A percentile compares a stretch with the other conserved stretches of the same genome.
Conservation (phyloP, 53 echinoderm and acorn worm species). For the Glandiceps talaboti region DNA sequence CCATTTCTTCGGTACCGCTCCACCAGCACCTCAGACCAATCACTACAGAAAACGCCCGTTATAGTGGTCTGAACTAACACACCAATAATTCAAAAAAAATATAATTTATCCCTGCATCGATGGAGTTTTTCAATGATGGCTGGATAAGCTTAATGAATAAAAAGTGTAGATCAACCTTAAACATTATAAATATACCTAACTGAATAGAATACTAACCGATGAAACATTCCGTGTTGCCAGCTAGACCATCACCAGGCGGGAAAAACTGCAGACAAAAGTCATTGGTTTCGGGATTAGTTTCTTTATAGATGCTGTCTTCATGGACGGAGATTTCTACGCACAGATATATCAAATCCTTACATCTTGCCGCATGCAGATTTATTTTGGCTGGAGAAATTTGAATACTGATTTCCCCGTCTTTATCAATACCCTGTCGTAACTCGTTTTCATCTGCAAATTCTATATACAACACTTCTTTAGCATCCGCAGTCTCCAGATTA, state of each 20-base stretch:
- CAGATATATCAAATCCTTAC: not conserved
- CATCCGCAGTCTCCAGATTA: not conserved
- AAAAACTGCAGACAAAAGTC: not conserved
- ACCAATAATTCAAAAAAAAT: no score
- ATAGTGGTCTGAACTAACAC: no score
- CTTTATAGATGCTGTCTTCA: not conserved
- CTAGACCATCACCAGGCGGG: not conserved
- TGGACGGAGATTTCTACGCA: not conserved
- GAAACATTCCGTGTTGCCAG: not conserved
- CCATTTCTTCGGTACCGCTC: no score
- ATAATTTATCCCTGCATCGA: no score
- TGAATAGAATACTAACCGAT: not conserved
- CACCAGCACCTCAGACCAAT: no score
- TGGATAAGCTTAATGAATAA: no score
- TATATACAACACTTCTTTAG: not conserved
- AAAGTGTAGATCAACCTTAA: no score
- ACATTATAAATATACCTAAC: no score
- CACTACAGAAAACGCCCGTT: no score
- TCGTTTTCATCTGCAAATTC: not conserved
- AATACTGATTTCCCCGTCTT: not conserved
- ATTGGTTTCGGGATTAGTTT: not conserved
- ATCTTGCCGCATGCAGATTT: not conserved
- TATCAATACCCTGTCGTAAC: not conserved
- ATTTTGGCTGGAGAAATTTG: not conserved
- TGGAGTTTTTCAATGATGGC: no score